Evolutionary conservation across 2,797 vertebrate species (phyloP).

Genomic region (Poecilia picta): DNA sequence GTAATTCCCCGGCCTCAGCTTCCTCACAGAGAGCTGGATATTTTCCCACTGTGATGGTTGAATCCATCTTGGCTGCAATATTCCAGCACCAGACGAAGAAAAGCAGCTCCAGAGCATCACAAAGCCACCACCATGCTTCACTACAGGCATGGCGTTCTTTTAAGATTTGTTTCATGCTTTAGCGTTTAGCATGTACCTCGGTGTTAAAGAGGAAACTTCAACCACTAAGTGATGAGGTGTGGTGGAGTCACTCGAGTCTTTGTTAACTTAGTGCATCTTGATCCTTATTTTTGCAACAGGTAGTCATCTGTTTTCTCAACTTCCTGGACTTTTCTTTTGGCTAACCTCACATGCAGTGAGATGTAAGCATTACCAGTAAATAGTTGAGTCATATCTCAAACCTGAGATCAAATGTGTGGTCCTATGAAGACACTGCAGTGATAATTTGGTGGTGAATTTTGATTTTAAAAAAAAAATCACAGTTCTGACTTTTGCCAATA

Average conservation of each 20-base stretch:
- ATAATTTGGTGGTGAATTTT: neutral
- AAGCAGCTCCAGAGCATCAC: neutral
- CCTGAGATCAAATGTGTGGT: neutral
- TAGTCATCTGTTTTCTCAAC: neutral
- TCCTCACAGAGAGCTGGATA: neutral
- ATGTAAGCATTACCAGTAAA: neutral
- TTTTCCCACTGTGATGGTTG: neutral
- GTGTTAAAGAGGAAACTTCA: neutral
- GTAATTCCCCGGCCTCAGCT: neutral
- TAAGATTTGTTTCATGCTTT: neutral
- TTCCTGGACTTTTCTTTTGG: neutral
- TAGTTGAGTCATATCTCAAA: neutral
- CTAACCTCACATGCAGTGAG: neutral
- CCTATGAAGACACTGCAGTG: neutral
- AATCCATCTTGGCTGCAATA: neutral
- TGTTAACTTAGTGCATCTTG: neutral
- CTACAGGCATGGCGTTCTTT: neutral
- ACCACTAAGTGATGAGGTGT: neutral
- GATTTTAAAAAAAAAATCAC: neutral
- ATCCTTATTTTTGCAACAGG: neutral
- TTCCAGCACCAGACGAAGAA: neutral
- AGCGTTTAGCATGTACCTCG: neutral
- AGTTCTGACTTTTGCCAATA: neutral
- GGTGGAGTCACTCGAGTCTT: neutral
- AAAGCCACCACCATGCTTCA: neutral